Evolutionary conservation across 2,888 invertebrate genomes (phyloP).

Genomic region (Drosophila cognata): DNA sequence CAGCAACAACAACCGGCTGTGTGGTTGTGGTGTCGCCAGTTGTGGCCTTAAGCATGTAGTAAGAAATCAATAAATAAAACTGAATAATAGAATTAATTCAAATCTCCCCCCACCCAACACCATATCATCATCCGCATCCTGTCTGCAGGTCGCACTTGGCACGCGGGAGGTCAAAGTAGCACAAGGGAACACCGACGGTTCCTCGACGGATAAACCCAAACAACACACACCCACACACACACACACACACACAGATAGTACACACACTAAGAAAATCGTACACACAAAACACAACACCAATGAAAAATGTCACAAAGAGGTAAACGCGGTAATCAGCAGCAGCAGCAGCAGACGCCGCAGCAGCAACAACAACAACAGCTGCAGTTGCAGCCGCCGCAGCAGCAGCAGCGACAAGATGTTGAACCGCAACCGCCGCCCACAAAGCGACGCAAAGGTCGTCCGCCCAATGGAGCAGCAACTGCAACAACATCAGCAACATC

Average conservation of each 20-base stretch:
- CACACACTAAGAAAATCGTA: constrained; percentile 56
- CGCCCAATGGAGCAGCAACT: constrained; percentile 85
- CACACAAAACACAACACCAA: constrained; percentile 76
- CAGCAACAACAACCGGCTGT: constrained; percentile 70
- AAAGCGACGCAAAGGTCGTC: constrained; percentile 91
- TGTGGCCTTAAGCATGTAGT: constrained; percentile 83
- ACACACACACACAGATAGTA: constrained; percentile 8
- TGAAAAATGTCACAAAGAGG: constrained; percentile 91
- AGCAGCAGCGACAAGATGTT: constrained; percentile 84
- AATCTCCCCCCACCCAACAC: not conserved
- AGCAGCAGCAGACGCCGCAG: constrained; percentile 85
- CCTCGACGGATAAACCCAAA: constrained; percentile 49
- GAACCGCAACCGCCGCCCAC: constrained; percentile 87
- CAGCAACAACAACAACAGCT: constrained; percentile 85
- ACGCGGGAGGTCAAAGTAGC: constrained; percentile 64
- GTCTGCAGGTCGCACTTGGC: constrained; percentile 56
- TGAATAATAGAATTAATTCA: constrained; percentile 29
- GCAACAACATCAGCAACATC: constrained; percentile 65
- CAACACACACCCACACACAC: constrained; percentile 31
- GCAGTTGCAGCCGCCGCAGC: constrained; percentile 86
- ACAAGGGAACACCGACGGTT: constrained; percentile 52
- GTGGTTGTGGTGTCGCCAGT: constrained; percentile 76
- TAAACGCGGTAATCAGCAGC: constrained; percentile 89
- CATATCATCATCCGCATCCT: not conserved
- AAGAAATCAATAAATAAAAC: constrained; percentile 46